Evolutionary conservation across 2,888 invertebrate genomes (phyloP).

Genomic region (Napeogenes sylphis): DNA sequence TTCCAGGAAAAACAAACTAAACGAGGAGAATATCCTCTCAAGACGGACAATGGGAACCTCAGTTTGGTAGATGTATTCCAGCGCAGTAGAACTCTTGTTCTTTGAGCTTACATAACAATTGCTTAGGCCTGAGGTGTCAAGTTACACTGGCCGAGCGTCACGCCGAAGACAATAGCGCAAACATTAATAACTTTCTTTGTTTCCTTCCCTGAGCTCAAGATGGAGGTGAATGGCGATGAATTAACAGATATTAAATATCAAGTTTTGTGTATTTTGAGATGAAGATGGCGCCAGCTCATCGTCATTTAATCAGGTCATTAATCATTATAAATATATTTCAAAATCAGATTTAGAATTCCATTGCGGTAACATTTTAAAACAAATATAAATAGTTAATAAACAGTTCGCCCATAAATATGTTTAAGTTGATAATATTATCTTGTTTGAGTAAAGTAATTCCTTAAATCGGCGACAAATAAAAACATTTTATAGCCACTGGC

Average conservation of each 20-base stretch:
- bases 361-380: no score
- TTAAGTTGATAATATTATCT: no score
- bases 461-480: slow-evolving; percentile 2
- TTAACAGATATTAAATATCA: slow-evolving; percentile 40
- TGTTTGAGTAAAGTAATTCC: no score
- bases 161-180: slow-evolving; percentile 66
- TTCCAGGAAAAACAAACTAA: slow-evolving; percentile 38
- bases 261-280: background rate
- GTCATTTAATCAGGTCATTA: background rate
- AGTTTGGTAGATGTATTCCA: slow-evolving; percentile 59
- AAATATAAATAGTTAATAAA: no score
- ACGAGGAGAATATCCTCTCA: slow-evolving; percentile 45
- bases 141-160: slow-evolving; percentile 48
- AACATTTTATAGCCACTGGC: slow-evolving; percentile 15
- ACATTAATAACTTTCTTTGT: slow-evolving; percentile 76
- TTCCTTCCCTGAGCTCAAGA: slow-evolving; percentile 41
- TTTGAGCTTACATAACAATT: slow-evolving; percentile 32
- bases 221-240: slow-evolving; percentile 34
- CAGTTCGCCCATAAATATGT: no score
- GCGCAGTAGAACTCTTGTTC: slow-evolving; percentile 39
- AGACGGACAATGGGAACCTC: slow-evolving; percentile 60
- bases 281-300: background rate
- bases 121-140: slow-evolving; percentile 35
- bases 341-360: no score
- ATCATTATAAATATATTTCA: background rate